Evolutionary conservation across 2,888 invertebrate genomes (phyloP), one percentile per base, ranked within the genome.

Genomic region (Pogonocherus hispidulus): DNA sequence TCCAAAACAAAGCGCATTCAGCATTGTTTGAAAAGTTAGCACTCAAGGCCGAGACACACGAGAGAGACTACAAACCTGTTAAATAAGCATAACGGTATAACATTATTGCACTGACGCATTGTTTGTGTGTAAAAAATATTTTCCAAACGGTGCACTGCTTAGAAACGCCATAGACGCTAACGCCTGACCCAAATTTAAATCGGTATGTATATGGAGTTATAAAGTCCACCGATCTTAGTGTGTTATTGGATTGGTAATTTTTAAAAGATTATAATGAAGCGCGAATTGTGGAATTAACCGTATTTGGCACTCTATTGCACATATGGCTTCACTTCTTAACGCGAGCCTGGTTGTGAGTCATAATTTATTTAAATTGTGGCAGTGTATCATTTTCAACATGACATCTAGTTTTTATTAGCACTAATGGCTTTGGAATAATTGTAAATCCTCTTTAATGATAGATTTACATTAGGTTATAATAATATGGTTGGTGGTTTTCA

Each of bases 101-200:
- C 16, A 16, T 41, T 16, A n/a, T 14, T n/a, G 41, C 16, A n/a
- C 41, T 41, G 41, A 41, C n/a, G 41, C 41, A 41, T 16, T 46
- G 27, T 47, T 18, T 32, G 32, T 14, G 11, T 2, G 18, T 19
- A 19, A 22, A 49, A 16, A 60, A 49, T n/a, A 35, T 49, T 49
- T 37, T 14, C 19, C 41, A 22, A 51, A 14, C 49, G 14, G 20
- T 51, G 16, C n/a, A n/a, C n/a, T 47, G 19, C 47, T 59, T 62
- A 35, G 32, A 27, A 22, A 16, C 37, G 37, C 62, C 62, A 16
- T 51, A 62, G 19, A 49, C 19, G 62, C 8, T 37, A 52, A 16
- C 37, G 32, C 19, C n/a, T 62, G 62, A 62, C 62, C 62, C 37
- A 62, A 62, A 62, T 55, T 37, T 14, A 62, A 62, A 19, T 27